phyloP scores from a whole-genome alignment of 2,888 invertebrate species.

The Calliopum simillimum region DNA sequence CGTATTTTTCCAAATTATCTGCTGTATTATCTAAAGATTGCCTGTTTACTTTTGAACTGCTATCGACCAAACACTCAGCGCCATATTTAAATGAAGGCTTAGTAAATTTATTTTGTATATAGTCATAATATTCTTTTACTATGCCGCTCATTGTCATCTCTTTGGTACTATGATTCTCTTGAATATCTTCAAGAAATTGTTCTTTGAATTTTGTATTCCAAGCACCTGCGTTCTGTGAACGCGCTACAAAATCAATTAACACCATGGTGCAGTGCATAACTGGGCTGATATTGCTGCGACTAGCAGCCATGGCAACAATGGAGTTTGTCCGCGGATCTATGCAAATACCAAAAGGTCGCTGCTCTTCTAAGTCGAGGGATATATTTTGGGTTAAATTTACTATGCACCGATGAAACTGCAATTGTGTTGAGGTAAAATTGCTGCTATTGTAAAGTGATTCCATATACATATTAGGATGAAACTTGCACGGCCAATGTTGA shows the following conservation, averaged over 20 bases:
- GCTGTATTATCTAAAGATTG: slow-evolving; percentile 53
- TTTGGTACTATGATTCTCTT: slow-evolving; percentile 35
- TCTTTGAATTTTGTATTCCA: slow-evolving; percentile 67
- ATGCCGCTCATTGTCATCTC: slow-evolving; percentile 65
- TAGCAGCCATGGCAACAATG: slow-evolving; percentile 74
- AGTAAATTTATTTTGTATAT: slow-evolving; percentile 58
- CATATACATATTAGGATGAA: slow-evolving; percentile 82
- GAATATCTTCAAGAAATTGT: slow-evolving; percentile 44
- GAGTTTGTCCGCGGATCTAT: slow-evolving; percentile 78
- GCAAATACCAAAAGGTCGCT: slow-evolving; percentile 72
- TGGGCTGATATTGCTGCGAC: slow-evolving; percentile 73
- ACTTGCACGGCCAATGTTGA: slow-evolving; percentile 84
- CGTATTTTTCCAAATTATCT: slow-evolving; percentile 66
- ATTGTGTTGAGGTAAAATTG: slow-evolving; percentile 72
- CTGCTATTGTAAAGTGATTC: slow-evolving; percentile 75
- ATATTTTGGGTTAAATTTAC: slow-evolving; percentile 69
- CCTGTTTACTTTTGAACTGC: slow-evolving; percentile 54
- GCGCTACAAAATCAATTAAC: slow-evolving; percentile 86
- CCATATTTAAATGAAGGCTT: slow-evolving; percentile 68
- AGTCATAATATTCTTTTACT: slow-evolving; percentile 64
- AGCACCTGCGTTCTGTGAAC: slow-evolving; percentile 83
- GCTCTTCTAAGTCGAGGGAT: slow-evolving; percentile 53
- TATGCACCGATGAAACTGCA: slow-evolving; percentile 70
- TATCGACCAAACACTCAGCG: slow-evolving; percentile 57
- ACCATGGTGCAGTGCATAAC: slow-evolving; percentile 88